phyloP scores from a whole-genome alignment of 2,797 vertebrate species.

The Pempheris klunzingeri region DNA sequence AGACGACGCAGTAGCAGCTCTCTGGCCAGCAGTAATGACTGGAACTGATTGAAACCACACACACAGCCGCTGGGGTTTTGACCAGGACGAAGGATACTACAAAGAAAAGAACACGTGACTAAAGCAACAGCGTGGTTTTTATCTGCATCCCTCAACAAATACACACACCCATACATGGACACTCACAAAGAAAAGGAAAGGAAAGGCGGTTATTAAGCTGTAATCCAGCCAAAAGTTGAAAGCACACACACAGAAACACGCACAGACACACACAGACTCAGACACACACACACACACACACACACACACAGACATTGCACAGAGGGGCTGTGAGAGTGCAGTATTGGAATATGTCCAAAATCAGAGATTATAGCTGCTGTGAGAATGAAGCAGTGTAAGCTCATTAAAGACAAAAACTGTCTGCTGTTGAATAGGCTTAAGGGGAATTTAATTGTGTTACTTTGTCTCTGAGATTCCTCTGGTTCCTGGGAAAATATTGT shows the following conservation, averaged over 20 bases:
- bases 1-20: slow-evolving; percentile 39
- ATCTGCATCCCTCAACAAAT: slow-evolving; percentile 40
- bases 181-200: slow-evolving; percentile 33
- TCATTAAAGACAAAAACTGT: slow-evolving; percentile 85
- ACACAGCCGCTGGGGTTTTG: slow-evolving; percentile 36
- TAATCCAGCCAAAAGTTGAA: slow-evolving; percentile 63
- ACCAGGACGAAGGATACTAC: slow-evolving; percentile 43
- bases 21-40: slow-evolving; percentile 62
- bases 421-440: slow-evolving; percentile 81
- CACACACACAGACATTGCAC: slow-evolving; percentile 56
- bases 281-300: slow-evolving; percentile 62
- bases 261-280: slow-evolving; percentile 55
- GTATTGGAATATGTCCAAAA: slow-evolving; percentile 82
- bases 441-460: slow-evolving; percentile 80
- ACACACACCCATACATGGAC: slow-evolving; percentile 13
- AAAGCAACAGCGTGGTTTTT: slow-evolving; percentile 28
- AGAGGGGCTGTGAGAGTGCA: slow-evolving; percentile 65
- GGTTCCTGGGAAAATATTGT: slow-evolving; percentile 61
- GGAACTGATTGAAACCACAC: slow-evolving; percentile 72
- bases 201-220: slow-evolving; percentile 66
- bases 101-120: slow-evolving; percentile 43
- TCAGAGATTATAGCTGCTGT: slow-evolving; percentile 80
- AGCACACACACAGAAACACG: slow-evolving; percentile 43
- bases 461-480: slow-evolving; percentile 71
- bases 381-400: slow-evolving; percentile 81